Evolutionary conservation across 1,140 invertebrate genomes (phyloP).

Genomic region (Ectropis grisescens): DNA sequence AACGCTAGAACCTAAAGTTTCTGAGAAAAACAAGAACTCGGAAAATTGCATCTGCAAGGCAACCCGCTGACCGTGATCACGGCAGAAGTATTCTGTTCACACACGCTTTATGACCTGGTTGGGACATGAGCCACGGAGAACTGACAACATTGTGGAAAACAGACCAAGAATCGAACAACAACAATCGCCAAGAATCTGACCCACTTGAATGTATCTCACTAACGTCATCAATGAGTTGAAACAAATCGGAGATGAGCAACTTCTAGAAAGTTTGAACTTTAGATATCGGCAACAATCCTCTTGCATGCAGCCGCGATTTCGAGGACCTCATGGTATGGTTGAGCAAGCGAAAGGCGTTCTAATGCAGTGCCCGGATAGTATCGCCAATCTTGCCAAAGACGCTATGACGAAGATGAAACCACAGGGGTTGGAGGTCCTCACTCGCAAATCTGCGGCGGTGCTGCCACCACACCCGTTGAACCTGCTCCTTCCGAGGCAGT

Average conservation of each 20-base stretch:
- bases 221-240: slow-evolving; percentile 71
- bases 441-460: slow-evolving; percentile 49
- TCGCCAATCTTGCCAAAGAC: slow-evolving; percentile 62
- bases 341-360: slow-evolving; percentile 62
- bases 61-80: slow-evolving; percentile 78
- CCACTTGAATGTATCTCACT: slow-evolving; percentile 72
- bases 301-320: slow-evolving; percentile 74
- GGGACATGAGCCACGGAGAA: slow-evolving; percentile 77
- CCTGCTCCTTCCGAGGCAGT: slow-evolving; percentile 33
- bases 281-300: slow-evolving; percentile 75
- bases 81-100: slow-evolving; percentile 74
- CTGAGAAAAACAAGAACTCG: slow-evolving; percentile 74
- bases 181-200: slow-evolving; percentile 63
- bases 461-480: slow-evolving; percentile 35
- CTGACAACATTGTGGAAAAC: slow-evolving; percentile 76
- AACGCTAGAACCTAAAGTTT: slow-evolving; percentile 72
- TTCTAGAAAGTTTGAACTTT: slow-evolving; percentile 74
- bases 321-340: slow-evolving; percentile 73
- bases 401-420: slow-evolving; percentile 36
- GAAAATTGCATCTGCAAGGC: slow-evolving; percentile 77
- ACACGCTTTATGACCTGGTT: slow-evolving; percentile 56
- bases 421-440: slow-evolving; percentile 59
- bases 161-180: slow-evolving; percentile 44
- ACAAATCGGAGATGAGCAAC: slow-evolving; percentile 66
- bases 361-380: slow-evolving; percentile 43